These are phyloP conservation scores for Chondrilla cf. caribensis DNA, from an alignment of 37 sponge, comb jelly and placozoan genomes.

Conservation along the genomic window DNA sequence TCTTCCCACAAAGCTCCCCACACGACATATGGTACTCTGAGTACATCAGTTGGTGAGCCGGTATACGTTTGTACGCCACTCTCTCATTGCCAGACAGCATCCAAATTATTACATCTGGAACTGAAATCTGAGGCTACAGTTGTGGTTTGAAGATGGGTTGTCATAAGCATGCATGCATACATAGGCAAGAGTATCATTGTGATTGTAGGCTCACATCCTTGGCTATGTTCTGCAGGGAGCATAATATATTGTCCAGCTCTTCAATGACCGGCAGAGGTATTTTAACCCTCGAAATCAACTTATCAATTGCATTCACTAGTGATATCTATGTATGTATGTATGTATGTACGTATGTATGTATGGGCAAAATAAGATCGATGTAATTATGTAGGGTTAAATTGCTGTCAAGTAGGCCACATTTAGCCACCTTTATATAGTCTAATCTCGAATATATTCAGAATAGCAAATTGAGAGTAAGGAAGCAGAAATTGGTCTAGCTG, in stretches of 20 bases:
- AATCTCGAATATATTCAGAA: too few species aligned
- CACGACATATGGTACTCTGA: constrained; percentile 40
- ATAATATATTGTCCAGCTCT: too few species aligned
- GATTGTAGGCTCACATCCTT: constrained; percentile 72
- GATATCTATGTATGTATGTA: neutral
- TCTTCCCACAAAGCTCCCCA: constrained; percentile 78
- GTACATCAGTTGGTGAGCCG: constrained; percentile 84
- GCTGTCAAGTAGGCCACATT: too few species aligned
- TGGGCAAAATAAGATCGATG: neutral
- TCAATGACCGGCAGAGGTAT: neutral
- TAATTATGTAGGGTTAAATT: neutral
- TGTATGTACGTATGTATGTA: neutral
- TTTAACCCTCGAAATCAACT: too few species aligned
- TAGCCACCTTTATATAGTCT: too few species aligned
- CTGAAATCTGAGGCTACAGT: constrained; percentile 84
- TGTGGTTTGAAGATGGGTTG: neutral
- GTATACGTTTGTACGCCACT: constrained; percentile 80
- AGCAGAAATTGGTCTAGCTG: too few species aligned
- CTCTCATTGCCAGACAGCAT: constrained; percentile 88
- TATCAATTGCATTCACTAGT: too few species aligned
- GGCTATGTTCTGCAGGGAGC: constrained; percentile 31
- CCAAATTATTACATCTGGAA: constrained; percentile 97
- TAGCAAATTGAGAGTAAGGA: too few species aligned
- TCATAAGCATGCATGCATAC: neutral
- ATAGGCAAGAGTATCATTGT: too few species aligned